Percentiles rank a stretch among this genome's conserved stretches.
phyloP scores from a whole-genome alignment of 2,888 invertebrate genomes.

The Thymelicus acteon region DNA sequence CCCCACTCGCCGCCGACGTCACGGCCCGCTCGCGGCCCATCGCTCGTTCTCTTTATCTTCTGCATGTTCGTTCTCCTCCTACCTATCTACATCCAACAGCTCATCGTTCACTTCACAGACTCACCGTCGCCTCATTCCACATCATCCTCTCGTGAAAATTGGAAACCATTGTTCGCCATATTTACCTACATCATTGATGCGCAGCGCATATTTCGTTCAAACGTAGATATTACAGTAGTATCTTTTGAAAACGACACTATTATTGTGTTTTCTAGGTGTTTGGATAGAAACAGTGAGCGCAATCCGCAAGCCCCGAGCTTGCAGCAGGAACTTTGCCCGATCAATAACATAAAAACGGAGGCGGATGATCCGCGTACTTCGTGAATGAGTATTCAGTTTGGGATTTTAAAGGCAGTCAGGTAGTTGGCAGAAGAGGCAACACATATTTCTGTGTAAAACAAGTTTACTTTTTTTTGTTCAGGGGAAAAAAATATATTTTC shows the following conservation, averaged over 20 bases:
- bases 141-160: background rate
- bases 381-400: background rate
- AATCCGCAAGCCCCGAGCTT: slow-evolving; percentile 1
- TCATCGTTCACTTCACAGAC: background rate
- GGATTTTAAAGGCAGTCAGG: background rate
- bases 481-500: too few relatives aligned
- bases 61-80: slow-evolving; percentile 20
- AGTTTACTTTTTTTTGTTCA: too few relatives aligned
- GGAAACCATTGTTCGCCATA: slow-evolving; percentile 10
- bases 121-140: slow-evolving; percentile 3
- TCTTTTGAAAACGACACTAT: too few relatives aligned
- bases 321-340: slow-evolving; percentile 32
- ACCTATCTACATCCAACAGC: background rate
- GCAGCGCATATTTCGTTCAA: background rate
- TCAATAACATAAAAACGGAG: slow-evolving; percentile 40
- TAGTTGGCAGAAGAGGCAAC: background rate
- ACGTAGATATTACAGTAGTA: too few relatives aligned
- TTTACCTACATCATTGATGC: background rate
- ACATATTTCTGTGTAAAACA: too few relatives aligned
- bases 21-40: slow-evolving; percentile 26
- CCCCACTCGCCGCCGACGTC: slow-evolving; percentile 38
- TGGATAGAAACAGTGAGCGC: background rate
- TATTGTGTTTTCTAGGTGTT: too few relatives aligned
- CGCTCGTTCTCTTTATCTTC: slow-evolving; percentile 9
- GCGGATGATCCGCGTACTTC: slow-evolving; percentile 2